Base-by-base conservation (phyloP, 1,140 invertebrate species). In the Phthorimaea operculella region DNA sequence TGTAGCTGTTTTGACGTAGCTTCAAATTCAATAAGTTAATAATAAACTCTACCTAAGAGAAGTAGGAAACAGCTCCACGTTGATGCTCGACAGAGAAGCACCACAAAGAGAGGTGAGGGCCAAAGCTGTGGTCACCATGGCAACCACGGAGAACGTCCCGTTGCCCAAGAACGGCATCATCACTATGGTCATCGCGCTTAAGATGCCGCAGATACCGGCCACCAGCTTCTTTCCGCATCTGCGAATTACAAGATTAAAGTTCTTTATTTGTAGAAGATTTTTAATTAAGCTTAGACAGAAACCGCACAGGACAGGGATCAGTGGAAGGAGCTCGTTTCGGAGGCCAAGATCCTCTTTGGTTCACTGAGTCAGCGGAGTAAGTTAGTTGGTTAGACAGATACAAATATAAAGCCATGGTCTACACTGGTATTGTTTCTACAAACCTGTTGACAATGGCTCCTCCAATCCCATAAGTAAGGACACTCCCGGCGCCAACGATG, bases 31-130 rank as follows among this genome's bases (percentile, higher is more conserved):
- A n/a, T n/a, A n/a, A n/a, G n/a, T n/a, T n/a, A n/a, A n/a, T n/a
- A n/a, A n/a, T n/a, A n/a, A 28, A 47, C 14, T 58, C 21, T 66
- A 89, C 88, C 88, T 85, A 33, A 89, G 70, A 16, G 83, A 70
- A 0, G 88, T 90, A 34, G 88, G 88, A 60, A 90, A 90, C 12
- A 88, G 64, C 9, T 90, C 86, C 1, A 90, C 89, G 0, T 83
- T 80, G 47, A 88, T 85, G 36, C 86, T 86, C 4, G 89, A 79
- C 1, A 90, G 63, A 0, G 87, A 76, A 12, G 87, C 88, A 1
- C 79, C 76, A 56, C 72, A 76, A 3, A 88, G 79, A 8, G 85
- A 83, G 58, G 87, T 87, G 49, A 89, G 57, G 0, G 88, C 87
- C 6, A 89, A 63, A 10, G 86, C 88, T n/a, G 87, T 67, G 33